phyloP scores from a whole-genome alignment of 2,888 invertebrate genomes.

The Meteorus colon region DNA sequence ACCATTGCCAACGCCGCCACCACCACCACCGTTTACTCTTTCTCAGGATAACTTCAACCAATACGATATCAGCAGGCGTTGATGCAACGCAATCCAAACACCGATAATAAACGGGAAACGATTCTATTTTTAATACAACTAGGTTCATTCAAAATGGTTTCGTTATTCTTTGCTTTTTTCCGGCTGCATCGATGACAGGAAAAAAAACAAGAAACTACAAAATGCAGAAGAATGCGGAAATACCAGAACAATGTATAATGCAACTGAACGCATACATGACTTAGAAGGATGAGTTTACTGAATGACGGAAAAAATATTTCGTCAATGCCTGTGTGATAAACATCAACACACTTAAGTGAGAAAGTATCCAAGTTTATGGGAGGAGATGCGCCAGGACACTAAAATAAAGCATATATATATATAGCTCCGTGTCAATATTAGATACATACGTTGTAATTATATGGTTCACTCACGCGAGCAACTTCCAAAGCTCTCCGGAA shows the following conservation, averaged over 20 bases:
- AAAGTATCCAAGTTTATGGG: not conserved
- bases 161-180: not conserved
- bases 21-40: not conserved
- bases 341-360: not conserved
- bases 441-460: slow-evolving; percentile 34
- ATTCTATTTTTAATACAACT: not conserved
- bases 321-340: not conserved
- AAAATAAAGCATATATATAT: slow-evolving; percentile 24
- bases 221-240: too few species aligned
- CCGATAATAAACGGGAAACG: not conserved
- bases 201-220: not conserved
- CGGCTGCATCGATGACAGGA: not conserved
- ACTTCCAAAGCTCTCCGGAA: slow-evolving; percentile 37
- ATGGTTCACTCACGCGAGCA: not conserved
- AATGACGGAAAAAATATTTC: too few species aligned
- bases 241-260: too few species aligned
- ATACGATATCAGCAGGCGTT: slow-evolving; percentile 1
- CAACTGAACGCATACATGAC: too few species aligned
- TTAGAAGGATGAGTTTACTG: too few species aligned
- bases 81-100: not conserved
- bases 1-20: slow-evolving; percentile 11
- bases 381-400: slow-evolving; percentile 35
- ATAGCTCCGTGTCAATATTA: slow-evolving; percentile 20
- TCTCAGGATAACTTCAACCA: not conserved
- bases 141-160: not conserved